phyloP scores from a whole-genome alignment of 1,140 invertebrate genomes.

The Drosophila truncata region DNA sequence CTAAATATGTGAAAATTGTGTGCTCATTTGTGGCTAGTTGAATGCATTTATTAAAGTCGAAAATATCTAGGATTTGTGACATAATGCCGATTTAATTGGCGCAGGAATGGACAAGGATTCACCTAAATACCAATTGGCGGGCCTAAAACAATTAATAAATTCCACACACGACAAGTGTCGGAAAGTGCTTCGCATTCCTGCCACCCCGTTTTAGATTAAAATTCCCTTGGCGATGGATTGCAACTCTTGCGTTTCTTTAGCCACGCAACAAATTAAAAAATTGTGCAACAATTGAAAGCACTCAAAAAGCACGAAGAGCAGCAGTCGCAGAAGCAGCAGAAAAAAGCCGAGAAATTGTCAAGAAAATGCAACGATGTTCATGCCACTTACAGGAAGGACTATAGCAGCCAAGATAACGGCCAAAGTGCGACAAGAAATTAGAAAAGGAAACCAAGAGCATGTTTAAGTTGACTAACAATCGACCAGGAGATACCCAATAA shows the following conservation, averaged over 20 bases:
- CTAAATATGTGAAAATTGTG: conserved; percentile 64
- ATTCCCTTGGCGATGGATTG: conserved; percentile 37
- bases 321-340: conserved; percentile 1
- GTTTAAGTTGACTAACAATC: neutral
- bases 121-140: conserved; percentile 5
- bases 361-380: conserved; percentile 66
- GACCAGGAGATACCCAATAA: conserved; percentile 8
- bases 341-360: conserved; percentile 66
- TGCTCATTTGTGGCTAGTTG: conserved; percentile 76
- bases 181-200: neutral
- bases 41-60: conserved; percentile 64
- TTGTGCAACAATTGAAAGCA: conserved; percentile 81
- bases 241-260: conserved; percentile 50
- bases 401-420: conserved; percentile 40
- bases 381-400: conserved; percentile 46
- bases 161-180: conserved; percentile 6
- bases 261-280: conserved; percentile 80
- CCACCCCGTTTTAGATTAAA: conserved; percentile 65
- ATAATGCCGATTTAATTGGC: conserved; percentile 66
- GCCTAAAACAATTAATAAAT: conserved; percentile 18
- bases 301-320: conserved; percentile 51
- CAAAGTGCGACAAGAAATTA: conserved; percentile 62
- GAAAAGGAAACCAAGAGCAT: conserved; percentile 38
- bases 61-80: conserved; percentile 43
- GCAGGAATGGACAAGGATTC: conserved; percentile 14